These are phyloP conservation scores for Canis aureus DNA, from an alignment of 2,113 vertebrate genomes.

Conservation along the genomic window DNA sequence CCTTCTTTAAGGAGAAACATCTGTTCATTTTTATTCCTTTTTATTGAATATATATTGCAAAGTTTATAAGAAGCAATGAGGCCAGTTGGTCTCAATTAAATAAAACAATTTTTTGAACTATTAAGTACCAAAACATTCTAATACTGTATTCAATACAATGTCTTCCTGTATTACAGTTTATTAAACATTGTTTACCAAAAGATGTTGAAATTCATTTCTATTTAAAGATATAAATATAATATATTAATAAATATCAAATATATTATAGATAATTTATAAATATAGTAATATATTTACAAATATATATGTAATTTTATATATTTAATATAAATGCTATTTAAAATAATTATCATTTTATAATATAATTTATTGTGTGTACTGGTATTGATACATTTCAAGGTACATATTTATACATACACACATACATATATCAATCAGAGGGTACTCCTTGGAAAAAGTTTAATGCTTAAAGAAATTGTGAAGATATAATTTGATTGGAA, in stretches of 20 bases:
- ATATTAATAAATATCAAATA: too few species aligned
- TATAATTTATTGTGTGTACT: neutral
- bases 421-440: neutral
- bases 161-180: slow-evolving; percentile 85
- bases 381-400: neutral
- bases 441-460: neutral
- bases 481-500: slow-evolving; percentile 15
- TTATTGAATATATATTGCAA: slow-evolving; percentile 90
- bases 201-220: slow-evolving; percentile 81
- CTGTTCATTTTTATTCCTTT: slow-evolving; percentile 89
- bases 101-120: slow-evolving; percentile 85
- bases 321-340: neutral
- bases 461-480: slow-evolving; percentile 25
- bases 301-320: neutral
- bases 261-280: too few species aligned
- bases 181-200: slow-evolving; percentile 82
- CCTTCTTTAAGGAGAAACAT: slow-evolving; percentile 90
- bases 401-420: neutral
- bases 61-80: slow-evolving; percentile 91
- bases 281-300: neutral
- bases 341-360: neutral
- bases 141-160: slow-evolving; percentile 81
- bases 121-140: slow-evolving; percentile 86
- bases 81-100: slow-evolving; percentile 91
- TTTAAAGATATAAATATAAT: slow-evolving; percentile 72